A percentile compares a stretch with the other conserved stretches of the same genome.
Conservation (phyloP, 2,888 invertebrate species). For the Stramonita haemastoma region DNA sequence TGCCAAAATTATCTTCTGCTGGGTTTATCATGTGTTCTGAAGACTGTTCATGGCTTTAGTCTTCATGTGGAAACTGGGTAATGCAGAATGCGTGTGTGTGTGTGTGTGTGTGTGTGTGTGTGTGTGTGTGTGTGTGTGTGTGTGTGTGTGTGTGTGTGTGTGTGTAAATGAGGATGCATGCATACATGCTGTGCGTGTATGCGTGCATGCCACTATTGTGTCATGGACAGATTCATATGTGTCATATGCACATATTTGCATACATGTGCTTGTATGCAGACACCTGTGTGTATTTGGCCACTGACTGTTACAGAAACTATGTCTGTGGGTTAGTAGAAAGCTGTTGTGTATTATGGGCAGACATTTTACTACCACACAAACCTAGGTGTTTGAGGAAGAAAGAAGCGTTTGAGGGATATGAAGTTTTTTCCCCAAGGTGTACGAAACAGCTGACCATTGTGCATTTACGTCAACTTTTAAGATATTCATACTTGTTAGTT, state of each 20-base stretch:
- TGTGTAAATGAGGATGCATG: not conserved
- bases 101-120: constrained; percentile 1
- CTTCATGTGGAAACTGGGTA: not conserved
- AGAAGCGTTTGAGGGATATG: not conserved
- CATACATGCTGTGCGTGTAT: no score
- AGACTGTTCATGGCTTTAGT: not conserved
- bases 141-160: not conserved
- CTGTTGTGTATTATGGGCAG: not conserved
- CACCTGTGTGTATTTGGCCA: not conserved
- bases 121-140: not conserved
- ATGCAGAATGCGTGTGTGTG: not conserved
- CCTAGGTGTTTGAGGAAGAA: not conserved
- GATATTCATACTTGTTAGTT: not conserved
- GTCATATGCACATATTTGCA: not conserved
- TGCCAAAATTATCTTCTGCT: constrained; percentile 2
- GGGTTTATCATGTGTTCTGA: not conserved
- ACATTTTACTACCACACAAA: not conserved
- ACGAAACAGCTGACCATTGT: not conserved
- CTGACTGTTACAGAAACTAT: not conserved
- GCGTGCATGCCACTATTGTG: no score
- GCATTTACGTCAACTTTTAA: not conserved
- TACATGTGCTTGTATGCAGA: not conserved
- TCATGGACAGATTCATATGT: no score
- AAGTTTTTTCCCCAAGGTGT: not conserved
- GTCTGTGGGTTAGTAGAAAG: not conserved